Evolutionary conservation across 2,888 invertebrate species (phyloP), one percentile per base, ranked within the genome.

Genomic region (Caenorhabditis sulstoni): DNA sequence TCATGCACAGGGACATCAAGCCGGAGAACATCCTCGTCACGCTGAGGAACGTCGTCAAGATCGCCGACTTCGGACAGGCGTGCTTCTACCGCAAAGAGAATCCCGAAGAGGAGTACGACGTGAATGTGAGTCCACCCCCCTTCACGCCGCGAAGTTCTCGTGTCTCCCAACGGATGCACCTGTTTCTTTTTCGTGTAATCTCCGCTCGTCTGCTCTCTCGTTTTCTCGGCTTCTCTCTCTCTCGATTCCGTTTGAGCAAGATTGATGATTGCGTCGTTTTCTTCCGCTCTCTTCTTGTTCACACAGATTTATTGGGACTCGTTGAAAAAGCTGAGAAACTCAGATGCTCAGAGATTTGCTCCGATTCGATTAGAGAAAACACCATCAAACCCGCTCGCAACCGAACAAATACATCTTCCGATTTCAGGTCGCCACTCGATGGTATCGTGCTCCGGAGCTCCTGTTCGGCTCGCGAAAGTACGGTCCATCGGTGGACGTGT

Each of bases 1-100:
- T 89, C 23, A 89, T 89, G 88, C 84, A 84, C 66, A 35, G 82
- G 18, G 88, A 88, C 61, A 65, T 88, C 29, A 88, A 88, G 71
- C 88, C 88, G 14, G 86, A 86, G 23, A 88, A 88, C 62, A 85
- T 88, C 44, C 81, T 88, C n/a, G 77, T 88, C 29, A 82, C 85
- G 1, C 22, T 61, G 1, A 18, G 45, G 1, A 81, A 86, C 18
- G 64, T 65, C 3, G 61, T 88, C 18, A 86, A 86, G 75, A 83
- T 88, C 14, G 87, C 88, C 18, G 88, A 88, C 74, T 88, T 88
- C 71, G 88, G 88, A 8, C 85, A 87, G 71, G 86, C 88, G 0
- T 87, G 88, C 71, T 58, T 89, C 16, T 86, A 85, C 47, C 64
- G 78, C 22, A 81, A 84, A 23, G 79, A 86, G 4, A 62, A 81